Conservation (phyloP, 2,113 vertebrate species). For the Centrocercus urophasianus region DNA sequence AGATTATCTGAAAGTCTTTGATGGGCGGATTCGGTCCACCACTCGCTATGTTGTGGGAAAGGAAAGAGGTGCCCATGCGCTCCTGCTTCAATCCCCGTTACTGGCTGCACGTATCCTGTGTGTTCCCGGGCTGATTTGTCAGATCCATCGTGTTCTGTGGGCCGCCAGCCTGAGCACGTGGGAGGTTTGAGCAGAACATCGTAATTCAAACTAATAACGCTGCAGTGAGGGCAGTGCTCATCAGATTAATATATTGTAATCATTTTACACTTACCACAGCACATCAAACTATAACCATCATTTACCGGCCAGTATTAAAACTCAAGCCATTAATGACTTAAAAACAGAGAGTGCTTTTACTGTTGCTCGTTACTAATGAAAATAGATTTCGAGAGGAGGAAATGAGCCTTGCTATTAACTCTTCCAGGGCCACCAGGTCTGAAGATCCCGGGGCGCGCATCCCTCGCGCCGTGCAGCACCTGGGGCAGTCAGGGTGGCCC, state of each 20-base stretch:
- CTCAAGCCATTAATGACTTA: constrained; percentile 15
- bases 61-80: not conserved
- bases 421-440: not conserved
- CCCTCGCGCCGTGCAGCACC: not conserved
- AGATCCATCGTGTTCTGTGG: not conserved
- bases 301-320: not conserved
- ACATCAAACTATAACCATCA: not conserved
- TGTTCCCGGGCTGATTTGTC: not conserved
- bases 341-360: constrained; percentile 43
- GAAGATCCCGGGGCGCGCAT: not conserved
- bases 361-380: constrained; percentile 46
- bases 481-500: rapidly evolving
- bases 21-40: not conserved
- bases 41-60: not conserved
- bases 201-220: not conserved
- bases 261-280: not conserved
- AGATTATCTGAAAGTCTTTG: not conserved
- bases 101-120: not conserved
- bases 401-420: constrained; percentile 52
- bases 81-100: not conserved
- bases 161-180: not conserved
- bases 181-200: not conserved
- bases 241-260: not conserved
- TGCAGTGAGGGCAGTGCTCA: not conserved
- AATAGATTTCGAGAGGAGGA: constrained; percentile 27